phyloP scores from a whole-genome alignment of 2,113 vertebrate species.

The Oncorhynchus nerka region DNA sequence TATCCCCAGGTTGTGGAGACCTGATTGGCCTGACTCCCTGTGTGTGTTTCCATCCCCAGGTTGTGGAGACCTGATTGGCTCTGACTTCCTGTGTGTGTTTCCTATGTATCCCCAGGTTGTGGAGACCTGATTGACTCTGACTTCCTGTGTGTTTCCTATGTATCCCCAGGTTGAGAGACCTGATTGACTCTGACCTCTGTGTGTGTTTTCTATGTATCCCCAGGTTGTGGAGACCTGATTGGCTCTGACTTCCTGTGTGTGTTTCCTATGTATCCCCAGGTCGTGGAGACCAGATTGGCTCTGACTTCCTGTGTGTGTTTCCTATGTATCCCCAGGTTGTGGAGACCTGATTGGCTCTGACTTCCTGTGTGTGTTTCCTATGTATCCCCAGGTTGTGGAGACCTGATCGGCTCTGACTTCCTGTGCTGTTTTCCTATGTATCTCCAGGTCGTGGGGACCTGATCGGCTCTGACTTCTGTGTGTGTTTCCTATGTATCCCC shows the following conservation, averaged over 20 bases:
- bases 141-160: not conserved
- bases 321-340: not conserved
- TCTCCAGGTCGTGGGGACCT: too few species aligned
- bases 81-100: not conserved
- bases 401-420: too few species aligned
- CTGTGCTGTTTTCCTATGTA: too few species aligned
- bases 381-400: too few species aligned
- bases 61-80: not conserved
- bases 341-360: not conserved
- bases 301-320: not conserved
- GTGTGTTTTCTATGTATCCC: not conserved
- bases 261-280: constrained; percentile 55
- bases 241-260: not conserved
- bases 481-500: too few species aligned
- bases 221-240: not conserved
- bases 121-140: not conserved
- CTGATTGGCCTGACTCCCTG: not conserved
- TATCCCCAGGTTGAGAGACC: constrained; percentile 72
- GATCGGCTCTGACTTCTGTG: too few species aligned
- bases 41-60: not conserved
- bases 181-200: not conserved
- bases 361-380: too few species aligned
- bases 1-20: too few species aligned
- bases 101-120: not conserved
- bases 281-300: constrained; percentile 62